Conservation (phyloP, 2,888 invertebrate species). For the Lasioglossum lativentre region DNA sequence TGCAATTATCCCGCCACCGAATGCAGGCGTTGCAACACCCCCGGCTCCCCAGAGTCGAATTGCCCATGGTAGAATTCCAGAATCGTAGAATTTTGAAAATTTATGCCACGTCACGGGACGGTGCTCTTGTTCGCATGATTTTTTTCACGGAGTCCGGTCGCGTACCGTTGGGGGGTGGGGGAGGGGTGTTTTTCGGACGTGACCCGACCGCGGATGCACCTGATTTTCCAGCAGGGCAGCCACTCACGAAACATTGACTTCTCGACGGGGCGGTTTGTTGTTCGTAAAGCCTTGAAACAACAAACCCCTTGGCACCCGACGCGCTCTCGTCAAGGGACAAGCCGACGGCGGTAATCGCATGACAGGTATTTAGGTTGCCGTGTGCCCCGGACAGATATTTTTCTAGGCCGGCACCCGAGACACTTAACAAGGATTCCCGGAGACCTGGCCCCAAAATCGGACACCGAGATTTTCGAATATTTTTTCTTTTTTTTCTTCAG, state of each 20-base stretch:
- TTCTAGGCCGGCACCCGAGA: conserved; percentile 60
- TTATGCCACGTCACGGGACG: conserved; percentile 2
- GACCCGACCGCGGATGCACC: conserved; percentile 73
- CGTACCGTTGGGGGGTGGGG: not conserved
- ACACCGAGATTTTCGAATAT: not conserved
- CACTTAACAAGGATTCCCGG: conserved; percentile 30
- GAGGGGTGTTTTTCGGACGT: conserved; percentile 76
- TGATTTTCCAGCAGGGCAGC: conserved; percentile 73
- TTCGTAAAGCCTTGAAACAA: conserved; percentile 66
- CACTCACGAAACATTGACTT: conserved; percentile 65
- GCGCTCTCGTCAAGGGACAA: not conserved
- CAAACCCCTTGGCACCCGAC: conserved; percentile 59
- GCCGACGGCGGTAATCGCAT: conserved; percentile 46
- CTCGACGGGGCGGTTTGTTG: conserved; percentile 58
- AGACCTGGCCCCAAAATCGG: conserved; percentile 6
- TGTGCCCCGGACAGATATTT: conserved; percentile 56
- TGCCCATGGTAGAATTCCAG: too few species aligned
- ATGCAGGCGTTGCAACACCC: too few species aligned
- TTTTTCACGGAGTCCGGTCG: not conserved
- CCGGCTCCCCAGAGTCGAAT: too few species aligned
- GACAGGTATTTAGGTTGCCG: conserved; percentile 62
- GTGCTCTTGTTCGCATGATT: not conserved
- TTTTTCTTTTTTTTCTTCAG: too few species aligned
- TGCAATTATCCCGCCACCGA: too few species aligned
- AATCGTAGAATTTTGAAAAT: not conserved